phyloP scores from a whole-genome alignment of 2,113 vertebrate species.

The Synchiropus splendidus region DNA sequence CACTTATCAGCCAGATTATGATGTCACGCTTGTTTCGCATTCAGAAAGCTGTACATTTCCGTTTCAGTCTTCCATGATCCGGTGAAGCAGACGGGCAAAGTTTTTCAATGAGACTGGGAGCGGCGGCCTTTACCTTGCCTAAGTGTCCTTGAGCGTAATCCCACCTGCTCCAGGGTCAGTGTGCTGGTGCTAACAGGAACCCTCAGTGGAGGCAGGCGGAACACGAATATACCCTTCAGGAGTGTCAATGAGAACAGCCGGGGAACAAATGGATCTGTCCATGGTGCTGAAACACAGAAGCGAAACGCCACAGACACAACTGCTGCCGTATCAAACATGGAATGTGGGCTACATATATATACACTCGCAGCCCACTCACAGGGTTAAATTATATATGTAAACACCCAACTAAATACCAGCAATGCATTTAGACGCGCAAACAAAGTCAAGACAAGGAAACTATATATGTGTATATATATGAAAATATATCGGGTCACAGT shows the following conservation, averaged over 20 bases:
- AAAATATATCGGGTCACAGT: too few relatives aligned
- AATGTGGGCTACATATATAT: too few relatives aligned
- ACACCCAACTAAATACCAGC: too few relatives aligned
- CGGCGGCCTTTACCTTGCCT: constrained; percentile 20
- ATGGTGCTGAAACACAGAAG: constrained; percentile 40
- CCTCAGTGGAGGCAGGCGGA: constrained; percentile 15
- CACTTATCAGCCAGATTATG: constrained; percentile 27
- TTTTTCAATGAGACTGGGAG: too few relatives aligned
- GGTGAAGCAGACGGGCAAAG: constrained; percentile 22
- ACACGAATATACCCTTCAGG: constrained; percentile 16
- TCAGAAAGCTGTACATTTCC: constrained; percentile 7
- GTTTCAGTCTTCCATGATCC: constrained; percentile 8
- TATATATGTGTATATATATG: too few relatives aligned
- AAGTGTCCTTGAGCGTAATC: constrained; percentile 50
- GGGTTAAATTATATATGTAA: too few relatives aligned
- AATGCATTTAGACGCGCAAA: too few relatives aligned
- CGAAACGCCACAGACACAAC: background rate
- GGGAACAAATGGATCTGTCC: constrained; percentile 25
- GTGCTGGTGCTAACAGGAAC: constrained; percentile 24
- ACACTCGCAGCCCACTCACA: too few relatives aligned
- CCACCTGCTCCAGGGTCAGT: constrained; percentile 25
- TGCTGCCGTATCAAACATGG: background rate
- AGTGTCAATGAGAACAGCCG: background rate
- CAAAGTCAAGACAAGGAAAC: too few relatives aligned
- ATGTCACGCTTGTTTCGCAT: constrained; percentile 29